These are phyloP conservation scores for Sweltsa coloradensis DNA, from an alignment of 1,140 invertebrate genomes.

Conservation along the genomic window DNA sequence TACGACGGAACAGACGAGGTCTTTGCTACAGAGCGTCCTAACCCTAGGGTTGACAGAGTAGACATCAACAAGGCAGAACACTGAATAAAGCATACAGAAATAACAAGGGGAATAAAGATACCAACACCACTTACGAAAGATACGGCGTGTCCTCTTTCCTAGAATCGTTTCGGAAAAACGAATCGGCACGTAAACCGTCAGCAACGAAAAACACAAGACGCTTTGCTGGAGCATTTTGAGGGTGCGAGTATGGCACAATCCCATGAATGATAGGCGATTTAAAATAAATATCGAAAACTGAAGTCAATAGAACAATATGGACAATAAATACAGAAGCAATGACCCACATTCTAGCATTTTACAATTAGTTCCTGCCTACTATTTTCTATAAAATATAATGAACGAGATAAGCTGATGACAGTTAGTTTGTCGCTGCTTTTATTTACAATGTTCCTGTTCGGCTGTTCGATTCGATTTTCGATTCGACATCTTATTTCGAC, in stretches of 20 bases:
- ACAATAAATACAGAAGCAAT: slow-evolving; percentile 26
- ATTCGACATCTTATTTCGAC: too few relatives aligned
- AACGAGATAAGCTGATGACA: too few relatives aligned
- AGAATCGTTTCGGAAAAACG: slow-evolving; percentile 43
- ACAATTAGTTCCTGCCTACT: too few relatives aligned
- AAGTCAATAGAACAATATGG: slow-evolving; percentile 41
- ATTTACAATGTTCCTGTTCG: too few relatives aligned
- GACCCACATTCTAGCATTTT: slow-evolving; percentile 4
- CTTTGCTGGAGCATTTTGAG: slow-evolving; percentile 48
- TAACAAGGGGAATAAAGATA: not conserved
- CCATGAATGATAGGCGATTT: slow-evolving; percentile 42
- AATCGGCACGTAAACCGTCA: slow-evolving; percentile 80
- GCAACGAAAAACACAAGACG: slow-evolving; percentile 75
- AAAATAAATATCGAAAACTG: slow-evolving; percentile 53
- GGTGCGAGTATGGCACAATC: slow-evolving; percentile 27
- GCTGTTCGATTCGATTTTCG: too few relatives aligned
- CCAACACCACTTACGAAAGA: slow-evolving; percentile 36
- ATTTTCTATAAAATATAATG: too few relatives aligned
- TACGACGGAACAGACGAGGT: too few relatives aligned
- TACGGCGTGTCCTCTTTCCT: slow-evolving; percentile 34
- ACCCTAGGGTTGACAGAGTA: too few relatives aligned
- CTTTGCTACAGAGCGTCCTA: too few relatives aligned
- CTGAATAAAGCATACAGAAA: too few relatives aligned
- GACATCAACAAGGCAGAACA: too few relatives aligned
- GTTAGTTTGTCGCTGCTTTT: too few relatives aligned